Percentiles rank a stretch among this genome's conserved stretches.
Evolutionary conservation across 2,797 vertebrate genomes (phyloP).

Genomic region (Esox lucius): DNA sequence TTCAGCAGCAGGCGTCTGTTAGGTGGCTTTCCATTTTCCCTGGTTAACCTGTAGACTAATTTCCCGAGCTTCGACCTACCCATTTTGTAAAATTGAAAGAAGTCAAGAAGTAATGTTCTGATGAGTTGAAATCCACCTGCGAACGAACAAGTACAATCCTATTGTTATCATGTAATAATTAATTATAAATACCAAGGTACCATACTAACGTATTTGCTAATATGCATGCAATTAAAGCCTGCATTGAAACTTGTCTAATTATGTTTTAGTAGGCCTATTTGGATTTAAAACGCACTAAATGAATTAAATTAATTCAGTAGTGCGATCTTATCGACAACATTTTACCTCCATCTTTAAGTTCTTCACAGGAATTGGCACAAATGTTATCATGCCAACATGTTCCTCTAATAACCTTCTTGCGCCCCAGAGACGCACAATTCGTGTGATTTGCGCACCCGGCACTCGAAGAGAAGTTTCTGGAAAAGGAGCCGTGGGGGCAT

Average conservation of each 20-base stretch:
- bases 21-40: neutral
- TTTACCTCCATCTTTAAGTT: slow-evolving; percentile 42
- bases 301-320: neutral
- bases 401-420: slow-evolving; percentile 43
- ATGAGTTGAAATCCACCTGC: slow-evolving; percentile 40
- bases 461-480: slow-evolving; percentile 47
- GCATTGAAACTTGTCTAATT: neutral
- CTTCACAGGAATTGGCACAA: slow-evolving; percentile 61
- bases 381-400: slow-evolving; percentile 48
- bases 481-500: slow-evolving; percentile 65
- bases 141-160: neutral
- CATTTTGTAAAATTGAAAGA: slow-evolving; percentile 44
- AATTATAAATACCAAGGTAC: neutral
- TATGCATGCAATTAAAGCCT: neutral
- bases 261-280: neutral
- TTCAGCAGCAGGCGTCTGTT: slow-evolving; percentile 14
- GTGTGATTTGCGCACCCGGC: slow-evolving; percentile 60
- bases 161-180: neutral
- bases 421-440: slow-evolving; percentile 37
- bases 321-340: neutral
- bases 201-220: neutral
- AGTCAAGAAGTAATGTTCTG: slow-evolving; percentile 38
- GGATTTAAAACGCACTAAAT: neutral
- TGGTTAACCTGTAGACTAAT: slow-evolving; percentile 49
- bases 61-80: slow-evolving; percentile 39